Evolutionary conservation across 2,797 vertebrate species (phyloP), one percentile per base, ranked within the genome.

Genomic region (Staurois parvus): DNA sequence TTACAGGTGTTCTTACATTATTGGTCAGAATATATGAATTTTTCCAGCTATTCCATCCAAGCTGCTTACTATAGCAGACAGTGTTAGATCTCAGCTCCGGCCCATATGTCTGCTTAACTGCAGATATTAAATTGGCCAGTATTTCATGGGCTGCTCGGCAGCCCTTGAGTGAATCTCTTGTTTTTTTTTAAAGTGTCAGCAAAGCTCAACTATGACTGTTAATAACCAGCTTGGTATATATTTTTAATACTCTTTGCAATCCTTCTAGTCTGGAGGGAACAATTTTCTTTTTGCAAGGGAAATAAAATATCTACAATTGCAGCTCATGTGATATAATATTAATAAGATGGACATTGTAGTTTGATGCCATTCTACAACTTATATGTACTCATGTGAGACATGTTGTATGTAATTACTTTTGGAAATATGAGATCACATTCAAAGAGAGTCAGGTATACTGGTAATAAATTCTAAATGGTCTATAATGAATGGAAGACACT

Each of bases 61-160:
- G 34, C 75, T 72, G 68, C 68, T 42, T 73, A 56, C 79, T 72
- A 66, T 64, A 67, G 56, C 42, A 64, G n/a, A 11, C 81, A 73
- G 69, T 32, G 29, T 40, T 28, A 79, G 24, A 74, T 72, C 75
- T 76, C 59, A 28, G 67, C 69, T 75, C 70, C 17, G 29, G 68
- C 56, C 79, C 75, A 86, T 86, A 77, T 40, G 69, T 86, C 85
- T 86, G 79, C 59, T 82, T 83, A 86, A 83, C 74, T 86, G 79
- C 68, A 32, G 40, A 37, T 77, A 86, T 77, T 86, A 86, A 82
- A 69, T 52, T 66, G 68, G 85, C 75, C 59, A 66, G 56, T 83
- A 83, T 78, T 86, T 86, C 74, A 86, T 72, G 52, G 70, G 74
- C 37, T 86, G 77, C 74, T 78, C 76, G 13, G 67, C 52, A 76